phyloP scores from a whole-genome alignment of 2,113 vertebrate species.

The Nothocercus nigrocapillus region DNA sequence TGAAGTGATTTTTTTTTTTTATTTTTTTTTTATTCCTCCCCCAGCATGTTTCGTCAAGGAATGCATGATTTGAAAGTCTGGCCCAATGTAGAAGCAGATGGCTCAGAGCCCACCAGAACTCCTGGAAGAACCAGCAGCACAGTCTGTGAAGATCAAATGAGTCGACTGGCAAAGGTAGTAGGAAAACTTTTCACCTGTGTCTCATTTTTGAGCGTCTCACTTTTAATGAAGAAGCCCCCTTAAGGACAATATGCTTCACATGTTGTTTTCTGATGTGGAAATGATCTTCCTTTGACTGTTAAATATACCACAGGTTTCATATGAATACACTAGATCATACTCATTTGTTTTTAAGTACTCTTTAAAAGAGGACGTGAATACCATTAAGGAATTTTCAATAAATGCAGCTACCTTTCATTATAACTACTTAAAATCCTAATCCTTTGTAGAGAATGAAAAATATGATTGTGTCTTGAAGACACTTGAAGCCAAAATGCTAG shows the following conservation, averaged over 20 bases:
- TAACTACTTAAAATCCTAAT: background rate
- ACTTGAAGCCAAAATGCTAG: background rate
- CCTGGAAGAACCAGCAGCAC: conserved; percentile 95
- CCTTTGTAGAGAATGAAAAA: background rate
- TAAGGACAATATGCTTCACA: background rate
- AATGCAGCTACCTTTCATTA: accelerated
- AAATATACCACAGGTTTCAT: background rate
- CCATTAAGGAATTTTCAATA: background rate
- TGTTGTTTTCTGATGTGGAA: background rate
- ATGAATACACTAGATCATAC: background rate
- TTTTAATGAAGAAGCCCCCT: background rate
- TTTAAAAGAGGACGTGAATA: background rate
- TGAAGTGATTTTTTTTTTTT: background rate
- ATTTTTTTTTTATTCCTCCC: background rate
- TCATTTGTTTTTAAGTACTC: background rate
- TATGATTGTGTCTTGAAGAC: background rate
- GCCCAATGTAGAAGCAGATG: conserved; percentile 95
- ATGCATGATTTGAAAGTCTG: conserved; percentile 99
- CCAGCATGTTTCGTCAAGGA: conserved; percentile 97
- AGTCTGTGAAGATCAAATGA: conserved; percentile 96
- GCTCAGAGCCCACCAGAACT: conserved; percentile 91
- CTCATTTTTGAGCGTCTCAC: no score
- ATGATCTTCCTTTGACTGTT: background rate
- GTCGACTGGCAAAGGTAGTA: conserved; percentile 94
- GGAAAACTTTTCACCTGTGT: background rate